A percentile compares a stretch with the other conserved stretches of the same genome.
Evolutionary conservation across 2,113 vertebrate genomes (phyloP).

Genomic region (Aptenodytes patagonicus): DNA sequence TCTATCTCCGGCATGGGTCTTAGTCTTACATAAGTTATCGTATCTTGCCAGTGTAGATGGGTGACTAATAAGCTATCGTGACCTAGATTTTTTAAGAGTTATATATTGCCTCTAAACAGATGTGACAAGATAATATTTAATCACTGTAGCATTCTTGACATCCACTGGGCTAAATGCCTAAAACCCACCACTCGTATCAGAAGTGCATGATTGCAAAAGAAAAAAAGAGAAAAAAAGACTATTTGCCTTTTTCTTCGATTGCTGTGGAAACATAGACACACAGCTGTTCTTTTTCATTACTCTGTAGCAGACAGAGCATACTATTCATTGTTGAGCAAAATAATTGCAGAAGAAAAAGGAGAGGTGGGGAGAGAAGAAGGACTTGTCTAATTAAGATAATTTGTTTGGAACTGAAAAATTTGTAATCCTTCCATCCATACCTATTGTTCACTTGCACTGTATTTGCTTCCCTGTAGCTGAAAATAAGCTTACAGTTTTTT

Average conservation of each 20-base stretch:
- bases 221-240: neutral
- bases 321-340: constrained; percentile 37
- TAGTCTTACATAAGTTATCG: neutral
- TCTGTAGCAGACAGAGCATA: neutral
- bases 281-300: constrained; percentile 32
- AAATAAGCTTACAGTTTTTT: constrained; percentile 34
- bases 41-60: neutral
- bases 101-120: constrained; percentile 3
- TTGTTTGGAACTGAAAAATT: constrained; percentile 48
- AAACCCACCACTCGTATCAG: neutral
- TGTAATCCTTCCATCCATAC: constrained; percentile 8
- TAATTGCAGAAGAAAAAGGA: neutral
- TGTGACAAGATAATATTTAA: constrained; percentile 55
- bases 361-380: constrained; percentile 12
- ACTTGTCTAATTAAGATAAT: constrained; percentile 55
- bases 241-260: neutral
- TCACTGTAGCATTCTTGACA: constrained; percentile 23
- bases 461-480: neutral
- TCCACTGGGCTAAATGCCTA: constrained; percentile 16
- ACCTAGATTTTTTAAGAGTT: constrained; percentile 13
- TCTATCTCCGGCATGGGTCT: neutral
- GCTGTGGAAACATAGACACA: neutral
- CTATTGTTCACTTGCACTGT: neutral
- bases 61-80: neutral
- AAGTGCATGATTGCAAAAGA: neutral